Base-by-base conservation (phyloP, 53 echinoderm and acorn worm species). In the Henricia sp. region DNA sequence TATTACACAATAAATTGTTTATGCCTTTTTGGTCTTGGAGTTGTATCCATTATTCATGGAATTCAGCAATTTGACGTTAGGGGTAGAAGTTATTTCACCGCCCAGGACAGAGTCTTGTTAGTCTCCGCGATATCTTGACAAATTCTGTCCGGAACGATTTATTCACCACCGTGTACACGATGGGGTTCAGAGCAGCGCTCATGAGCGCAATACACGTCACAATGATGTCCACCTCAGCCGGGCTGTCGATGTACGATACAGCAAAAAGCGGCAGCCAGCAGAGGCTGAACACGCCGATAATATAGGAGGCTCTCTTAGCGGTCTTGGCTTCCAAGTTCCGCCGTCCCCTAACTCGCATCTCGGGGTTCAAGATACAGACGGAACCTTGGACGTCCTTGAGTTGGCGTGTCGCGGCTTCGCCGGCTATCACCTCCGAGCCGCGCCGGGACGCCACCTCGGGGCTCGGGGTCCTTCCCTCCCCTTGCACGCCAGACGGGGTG, bases 191-290 rank as follows among this genome's bases (percentile, higher is more conserved):
- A 14, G 90, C 90, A 16, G 95, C 90, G 66, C 92, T 90, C 41
- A 93, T 67, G 3, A 88, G 34, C 2, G 92, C 93, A 3, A 92
- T 44, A 35, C 85, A 59, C 6, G 82, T 43, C 44, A 82, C 72
- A 10, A 92, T 71, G 34, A 93, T 80, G 50, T 93, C 83, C 26
- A 90, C 68, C 24, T 88, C 88, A 13, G 82, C 50, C n/a, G 70
- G 39, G 42, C 71, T 28, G 24, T 86, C 71, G 2, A 93, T 17
- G 11, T 88, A 71, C 0, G 95, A 88, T 12, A 86, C 57, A 3
- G 90, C 56, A n/a, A 85, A 87, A 21, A 93, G 77, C 34, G 95
- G 95, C 56, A 95, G 29, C 95, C 95, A 95, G 57, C 95, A 95
- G 28, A 95, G 42, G 23, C 85, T 77, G 67, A 95, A 95, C 20